Evolutionary conservation across 1,140 invertebrate genomes (phyloP).

Genomic region (Lamellibrachia luymesi): DNA sequence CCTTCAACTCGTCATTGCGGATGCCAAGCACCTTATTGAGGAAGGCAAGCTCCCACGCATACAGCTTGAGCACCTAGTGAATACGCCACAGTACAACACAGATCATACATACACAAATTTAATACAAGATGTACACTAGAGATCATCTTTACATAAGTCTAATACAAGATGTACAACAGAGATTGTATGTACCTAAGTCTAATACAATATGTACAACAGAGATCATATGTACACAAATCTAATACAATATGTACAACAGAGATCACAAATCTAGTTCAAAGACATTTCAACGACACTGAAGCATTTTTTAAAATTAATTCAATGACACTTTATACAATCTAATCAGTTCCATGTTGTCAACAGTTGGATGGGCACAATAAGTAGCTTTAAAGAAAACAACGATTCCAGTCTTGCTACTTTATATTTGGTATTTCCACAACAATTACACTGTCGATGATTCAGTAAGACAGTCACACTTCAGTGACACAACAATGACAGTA

Average conservation of each 20-base stretch:
- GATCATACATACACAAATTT: neutral
- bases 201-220: constrained; percentile 17
- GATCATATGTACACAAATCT: constrained; percentile 17
- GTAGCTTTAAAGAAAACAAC: neutral
- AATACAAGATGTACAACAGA: constrained; percentile 53
- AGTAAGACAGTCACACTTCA: too few species aligned
- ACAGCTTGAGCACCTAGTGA: constrained; percentile 41
- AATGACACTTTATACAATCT: neutral
- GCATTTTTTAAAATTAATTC: neutral
- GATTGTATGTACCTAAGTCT: constrained; percentile 40
- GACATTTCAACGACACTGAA: neutral
- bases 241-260: constrained; percentile 17
- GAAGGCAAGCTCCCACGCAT: constrained; percentile 51
- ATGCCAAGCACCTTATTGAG: constrained; percentile 45
- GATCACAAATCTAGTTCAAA: constrained; percentile 18
- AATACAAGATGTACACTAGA: constrained; percentile 33
- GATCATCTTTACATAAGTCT: constrained; percentile 47
- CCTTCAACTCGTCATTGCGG: constrained; percentile 51
- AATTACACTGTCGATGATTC: too few species aligned
- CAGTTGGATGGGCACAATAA: neutral
- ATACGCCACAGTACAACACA: neutral
- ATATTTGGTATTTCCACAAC: too few species aligned
- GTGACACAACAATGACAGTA: neutral
- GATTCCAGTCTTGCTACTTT: too few species aligned
- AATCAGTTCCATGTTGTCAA: neutral